These are phyloP conservation scores for Apomyelois bistriatella DNA, from an alignment of 2,888 invertebrate species.

Conservation along the genomic window DNA sequence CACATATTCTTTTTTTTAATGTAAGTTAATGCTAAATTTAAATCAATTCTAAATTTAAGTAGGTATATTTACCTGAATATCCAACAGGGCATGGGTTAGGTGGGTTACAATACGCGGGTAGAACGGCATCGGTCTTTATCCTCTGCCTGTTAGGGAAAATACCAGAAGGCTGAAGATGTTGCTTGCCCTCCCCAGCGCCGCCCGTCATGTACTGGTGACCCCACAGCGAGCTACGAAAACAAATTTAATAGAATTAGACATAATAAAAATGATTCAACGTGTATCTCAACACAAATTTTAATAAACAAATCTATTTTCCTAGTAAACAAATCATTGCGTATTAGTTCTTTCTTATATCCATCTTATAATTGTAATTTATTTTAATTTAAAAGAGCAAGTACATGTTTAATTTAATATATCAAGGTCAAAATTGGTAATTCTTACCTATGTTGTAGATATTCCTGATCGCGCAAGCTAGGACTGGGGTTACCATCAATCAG, in stretches of 20 bases:
- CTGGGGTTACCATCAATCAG: slow-evolving; percentile 84
- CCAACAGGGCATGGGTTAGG: slow-evolving; percentile 99
- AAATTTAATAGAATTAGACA: not conserved
- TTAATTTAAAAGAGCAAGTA: no score
- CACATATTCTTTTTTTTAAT: no score
- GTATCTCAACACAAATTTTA: no score
- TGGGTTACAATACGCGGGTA: slow-evolving; percentile 99
- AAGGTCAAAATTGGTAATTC: no score
- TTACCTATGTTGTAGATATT: slow-evolving; percentile 90
- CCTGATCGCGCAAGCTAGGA: slow-evolving; percentile 92
- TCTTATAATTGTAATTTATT: no score
- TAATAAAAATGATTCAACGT: not conserved
- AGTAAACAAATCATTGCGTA: no score
- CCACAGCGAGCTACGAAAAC: slow-evolving; percentile 79
- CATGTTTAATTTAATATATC: no score
- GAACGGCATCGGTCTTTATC: slow-evolving; percentile 93
- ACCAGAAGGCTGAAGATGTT: slow-evolving; percentile 81
- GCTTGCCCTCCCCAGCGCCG: slow-evolving; percentile 89
- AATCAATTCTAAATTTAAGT: not conserved
- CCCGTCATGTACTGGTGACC: slow-evolving; percentile 88
- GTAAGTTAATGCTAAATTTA: no score
- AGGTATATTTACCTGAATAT: slow-evolving; percentile 83
- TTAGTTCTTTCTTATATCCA: no score
- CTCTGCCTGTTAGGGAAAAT: slow-evolving; percentile 82
- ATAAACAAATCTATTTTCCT: not conserved